phyloP scores from a whole-genome alignment of 2,888 invertebrate species.

The Drosophila greeni region DNA sequence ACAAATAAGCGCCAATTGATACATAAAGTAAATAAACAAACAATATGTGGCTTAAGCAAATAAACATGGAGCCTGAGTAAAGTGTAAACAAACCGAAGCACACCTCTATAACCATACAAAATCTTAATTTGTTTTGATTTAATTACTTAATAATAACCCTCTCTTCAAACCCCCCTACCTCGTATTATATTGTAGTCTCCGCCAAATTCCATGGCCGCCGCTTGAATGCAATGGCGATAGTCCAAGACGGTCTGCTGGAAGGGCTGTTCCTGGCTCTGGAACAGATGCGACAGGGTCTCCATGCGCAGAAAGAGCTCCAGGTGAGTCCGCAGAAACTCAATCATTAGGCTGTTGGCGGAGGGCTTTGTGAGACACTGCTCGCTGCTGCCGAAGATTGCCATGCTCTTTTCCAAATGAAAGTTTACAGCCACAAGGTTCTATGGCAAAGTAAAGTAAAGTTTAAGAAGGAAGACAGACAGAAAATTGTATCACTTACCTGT shows the following conservation, averaged over 20 bases:
- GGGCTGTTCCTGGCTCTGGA: conserved; percentile 86
- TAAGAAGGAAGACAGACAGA: background rate
- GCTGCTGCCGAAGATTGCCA: conserved; percentile 43
- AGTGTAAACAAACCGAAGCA: no score
- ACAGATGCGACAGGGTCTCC: conserved; percentile 94
- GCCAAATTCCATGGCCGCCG: conserved; percentile 81
- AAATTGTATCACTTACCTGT: conserved; percentile 52
- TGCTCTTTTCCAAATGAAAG: conserved; percentile 62
- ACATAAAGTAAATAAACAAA: conserved; percentile 1
- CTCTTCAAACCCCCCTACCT: conserved; percentile 76
- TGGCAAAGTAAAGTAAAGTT: background rate
- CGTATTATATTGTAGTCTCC: conserved; percentile 83
- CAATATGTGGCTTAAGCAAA: background rate
- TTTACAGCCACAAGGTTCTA: conserved; percentile 58
- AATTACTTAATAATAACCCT: background rate
- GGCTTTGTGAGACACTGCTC: conserved; percentile 57
- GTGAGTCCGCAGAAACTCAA: conserved; percentile 88
- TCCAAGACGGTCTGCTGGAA: conserved; percentile 82
- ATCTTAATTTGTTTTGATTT: background rate
- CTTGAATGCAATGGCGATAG: conserved; percentile 82
- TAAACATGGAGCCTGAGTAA: background rate
- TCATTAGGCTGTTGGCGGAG: conserved; percentile 80
- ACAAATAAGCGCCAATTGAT: conserved; percentile 13
- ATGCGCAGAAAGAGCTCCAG: conserved; percentile 95
- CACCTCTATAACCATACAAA: no score